These are phyloP conservation scores for Zaprionus obscuricornis DNA, from an alignment of 2,888 invertebrate genomes.

Conservation along the genomic window DNA sequence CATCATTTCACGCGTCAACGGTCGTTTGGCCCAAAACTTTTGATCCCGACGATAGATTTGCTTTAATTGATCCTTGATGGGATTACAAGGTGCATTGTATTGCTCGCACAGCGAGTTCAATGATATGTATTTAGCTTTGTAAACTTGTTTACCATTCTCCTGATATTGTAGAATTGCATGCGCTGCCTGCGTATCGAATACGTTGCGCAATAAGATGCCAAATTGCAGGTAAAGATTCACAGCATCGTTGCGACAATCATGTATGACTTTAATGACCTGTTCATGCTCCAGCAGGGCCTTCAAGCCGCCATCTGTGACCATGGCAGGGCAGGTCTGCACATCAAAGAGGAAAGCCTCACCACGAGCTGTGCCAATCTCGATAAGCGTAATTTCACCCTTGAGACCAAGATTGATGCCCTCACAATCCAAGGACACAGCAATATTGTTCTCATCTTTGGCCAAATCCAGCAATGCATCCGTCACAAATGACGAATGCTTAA, in stretches of 20 bases:
- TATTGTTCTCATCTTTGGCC: slow-evolving; percentile 83
- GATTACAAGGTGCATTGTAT: slow-evolving; percentile 94
- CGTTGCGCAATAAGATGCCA: slow-evolving; percentile 91
- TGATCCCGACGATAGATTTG: slow-evolving; percentile 93
- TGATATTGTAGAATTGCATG: slow-evolving; percentile 96
- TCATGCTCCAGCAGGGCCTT: slow-evolving; percentile 91
- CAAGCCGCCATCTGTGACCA: slow-evolving; percentile 91
- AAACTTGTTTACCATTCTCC: slow-evolving; percentile 94
- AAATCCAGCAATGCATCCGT: slow-evolving; percentile 88
- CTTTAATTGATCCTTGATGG: slow-evolving; percentile 95
- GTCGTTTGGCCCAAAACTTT: slow-evolving; percentile 94
- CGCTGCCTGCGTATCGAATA: slow-evolving; percentile 97
- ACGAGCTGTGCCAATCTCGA: slow-evolving; percentile 92
- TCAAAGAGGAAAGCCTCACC: slow-evolving; percentile 95
- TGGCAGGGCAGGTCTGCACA: slow-evolving; percentile 91
- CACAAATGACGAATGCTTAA: slow-evolving; percentile 90
- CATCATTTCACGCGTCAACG: slow-evolving; percentile 95
- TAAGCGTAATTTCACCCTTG: slow-evolving; percentile 93
- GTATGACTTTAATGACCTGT: slow-evolving; percentile 93
- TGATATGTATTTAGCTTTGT: slow-evolving; percentile 96
- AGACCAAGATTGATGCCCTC: slow-evolving; percentile 96
- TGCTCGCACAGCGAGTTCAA: slow-evolving; percentile 95
- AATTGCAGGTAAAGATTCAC: slow-evolving; percentile 94
- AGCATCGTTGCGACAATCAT: slow-evolving; percentile 96
- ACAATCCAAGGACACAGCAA: slow-evolving; percentile 93